Percentiles rank a stretch among this genome's conserved stretches.
Evolutionary conservation across 2,797 vertebrate genomes (phyloP).

Genomic region (Leuciscus waleckii): DNA sequence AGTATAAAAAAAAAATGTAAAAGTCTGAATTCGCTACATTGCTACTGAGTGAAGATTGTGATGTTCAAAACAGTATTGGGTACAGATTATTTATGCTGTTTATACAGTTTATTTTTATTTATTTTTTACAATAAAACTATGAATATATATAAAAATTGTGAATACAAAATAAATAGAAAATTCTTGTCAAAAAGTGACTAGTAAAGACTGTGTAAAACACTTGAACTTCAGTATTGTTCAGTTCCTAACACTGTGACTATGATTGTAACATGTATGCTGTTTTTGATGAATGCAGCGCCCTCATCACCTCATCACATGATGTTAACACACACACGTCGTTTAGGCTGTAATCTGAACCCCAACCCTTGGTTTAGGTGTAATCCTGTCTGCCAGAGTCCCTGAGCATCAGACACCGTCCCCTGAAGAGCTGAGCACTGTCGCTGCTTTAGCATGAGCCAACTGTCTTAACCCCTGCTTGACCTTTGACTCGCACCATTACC

Average conservation of each 20-base stretch:
- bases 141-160: background rate
- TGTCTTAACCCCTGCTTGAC: constrained; percentile 58
- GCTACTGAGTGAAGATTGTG: background rate
- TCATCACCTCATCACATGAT: background rate
- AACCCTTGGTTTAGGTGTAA: constrained; percentile 48
- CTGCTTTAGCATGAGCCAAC: constrained; percentile 26
- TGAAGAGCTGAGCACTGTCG: constrained; percentile 42
- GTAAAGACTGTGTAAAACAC: background rate
- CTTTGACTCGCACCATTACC: constrained; percentile 22
- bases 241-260: background rate
- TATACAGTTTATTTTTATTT: background rate
- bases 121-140: too few relatives aligned
- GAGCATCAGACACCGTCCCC: constrained; percentile 11
- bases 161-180: background rate
- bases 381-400: constrained; percentile 43
- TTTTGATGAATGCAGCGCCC: background rate
- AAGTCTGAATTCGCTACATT: background rate
- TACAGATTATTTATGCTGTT: background rate
- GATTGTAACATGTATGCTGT: background rate
- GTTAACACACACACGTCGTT: constrained; percentile 36
- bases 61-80: background rate
- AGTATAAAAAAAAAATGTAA: too few relatives aligned
- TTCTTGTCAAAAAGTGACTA: background rate
- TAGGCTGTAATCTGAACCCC: constrained; percentile 33
- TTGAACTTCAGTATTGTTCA: background rate